Evolutionary conservation across 2,888 invertebrate species (phyloP).

Genomic region (Altica lythri): DNA sequence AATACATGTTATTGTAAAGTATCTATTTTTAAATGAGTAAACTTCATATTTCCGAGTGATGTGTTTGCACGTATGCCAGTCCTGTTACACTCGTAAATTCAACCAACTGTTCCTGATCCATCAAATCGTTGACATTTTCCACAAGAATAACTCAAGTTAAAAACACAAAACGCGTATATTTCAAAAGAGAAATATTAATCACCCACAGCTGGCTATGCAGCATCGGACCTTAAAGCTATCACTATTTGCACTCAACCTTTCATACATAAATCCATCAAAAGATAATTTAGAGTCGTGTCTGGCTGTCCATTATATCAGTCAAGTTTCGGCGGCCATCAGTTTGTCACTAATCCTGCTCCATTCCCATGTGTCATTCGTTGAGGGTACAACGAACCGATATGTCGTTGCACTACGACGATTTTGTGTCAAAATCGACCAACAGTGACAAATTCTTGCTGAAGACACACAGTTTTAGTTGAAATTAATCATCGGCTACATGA

Average conservation of each 20-base stretch:
- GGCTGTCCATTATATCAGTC: conserved; percentile 40
- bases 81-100: conserved; percentile 6
- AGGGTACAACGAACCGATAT: conserved; percentile 32
- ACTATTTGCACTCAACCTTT: conserved; percentile 42
- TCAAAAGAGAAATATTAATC: conserved; percentile 32
- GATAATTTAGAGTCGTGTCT: conserved; percentile 37
- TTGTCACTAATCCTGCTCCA: conserved; percentile 39
- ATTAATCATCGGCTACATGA: too few relatives aligned
- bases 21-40: too few relatives aligned
- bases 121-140: conserved; percentile 25
- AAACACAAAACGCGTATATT: conserved; percentile 30
- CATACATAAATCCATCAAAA: conserved; percentile 41
- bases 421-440: conserved; percentile 5
- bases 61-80: too few relatives aligned
- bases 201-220: conserved; percentile 33
- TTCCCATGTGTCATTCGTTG: conserved; percentile 31
- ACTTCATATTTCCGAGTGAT: too few relatives aligned
- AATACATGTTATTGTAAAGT: too few relatives aligned
- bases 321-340: conserved; percentile 36
- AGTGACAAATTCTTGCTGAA: too few relatives aligned
- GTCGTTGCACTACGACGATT: conserved; percentile 11
- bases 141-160: conserved; percentile 22
- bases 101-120: conserved; percentile 33
- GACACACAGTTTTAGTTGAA: too few relatives aligned
- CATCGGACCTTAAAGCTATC: conserved; percentile 38